These are phyloP conservation scores for Clitarchus hookeri DNA, from an alignment of 2,888 invertebrate genomes.

Conservation along the genomic window DNA sequence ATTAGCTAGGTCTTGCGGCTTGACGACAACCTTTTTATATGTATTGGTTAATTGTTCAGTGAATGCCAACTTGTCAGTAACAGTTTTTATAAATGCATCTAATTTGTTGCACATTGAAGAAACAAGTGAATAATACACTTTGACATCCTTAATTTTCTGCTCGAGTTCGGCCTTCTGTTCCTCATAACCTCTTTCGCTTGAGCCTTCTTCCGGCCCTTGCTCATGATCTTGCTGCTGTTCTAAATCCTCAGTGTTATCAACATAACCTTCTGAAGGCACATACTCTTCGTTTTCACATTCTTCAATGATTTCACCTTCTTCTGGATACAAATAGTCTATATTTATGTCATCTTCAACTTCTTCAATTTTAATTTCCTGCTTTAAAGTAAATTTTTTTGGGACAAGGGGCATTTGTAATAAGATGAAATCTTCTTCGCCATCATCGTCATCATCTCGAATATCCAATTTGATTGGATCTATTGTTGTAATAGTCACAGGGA, in stretches of 20 bases:
- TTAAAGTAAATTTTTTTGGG: not conserved
- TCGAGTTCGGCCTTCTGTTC: not conserved
- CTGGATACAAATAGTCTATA: not conserved
- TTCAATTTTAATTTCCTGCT: not conserved
- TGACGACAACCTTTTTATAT: not conserved
- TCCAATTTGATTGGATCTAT: not conserved
- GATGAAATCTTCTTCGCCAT: not conserved
- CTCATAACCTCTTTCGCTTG: not conserved
- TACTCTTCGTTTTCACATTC: not conserved
- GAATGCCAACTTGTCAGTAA: not conserved
- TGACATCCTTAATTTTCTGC: not conserved
- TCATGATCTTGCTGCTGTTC: not conserved
- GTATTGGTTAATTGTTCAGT: not conserved
- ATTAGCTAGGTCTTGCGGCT: not conserved
- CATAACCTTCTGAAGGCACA: not conserved
- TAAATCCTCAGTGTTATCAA: not conserved
- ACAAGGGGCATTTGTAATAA: slow-evolving; percentile 16
- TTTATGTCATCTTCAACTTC: not conserved
- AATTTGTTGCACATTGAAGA: not conserved
- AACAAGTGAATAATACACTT: not conserved
- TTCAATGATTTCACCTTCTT: not conserved
- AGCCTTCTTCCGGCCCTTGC: not conserved
- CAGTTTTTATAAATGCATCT: not conserved
- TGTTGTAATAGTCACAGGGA: not conserved
- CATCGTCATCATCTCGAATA: not conserved